A percentile compares a stretch with the other conserved stretches of the same genome.
These are phyloP conservation scores for Leucoraja erinaceus DNA, from an alignment of 2,113 vertebrate species.

Conservation along the genomic window DNA sequence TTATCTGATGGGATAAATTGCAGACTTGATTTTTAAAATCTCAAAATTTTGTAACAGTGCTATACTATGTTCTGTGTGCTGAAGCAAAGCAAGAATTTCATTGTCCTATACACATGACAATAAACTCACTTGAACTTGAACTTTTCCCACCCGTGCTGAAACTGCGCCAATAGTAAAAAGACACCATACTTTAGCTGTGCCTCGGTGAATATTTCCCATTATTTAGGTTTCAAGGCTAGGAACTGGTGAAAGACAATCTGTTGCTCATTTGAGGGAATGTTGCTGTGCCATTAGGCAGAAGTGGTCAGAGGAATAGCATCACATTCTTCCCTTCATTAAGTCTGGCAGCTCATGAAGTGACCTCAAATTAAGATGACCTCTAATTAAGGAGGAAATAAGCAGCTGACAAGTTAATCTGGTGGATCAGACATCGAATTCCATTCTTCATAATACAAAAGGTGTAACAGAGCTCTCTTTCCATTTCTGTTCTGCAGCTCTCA, in stretches of 20 bases:
- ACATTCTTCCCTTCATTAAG: not conserved
- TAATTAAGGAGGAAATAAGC: not conserved
- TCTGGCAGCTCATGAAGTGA: not conserved
- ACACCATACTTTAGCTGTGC: too few species aligned
- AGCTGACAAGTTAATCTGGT: slow-evolving; percentile 7
- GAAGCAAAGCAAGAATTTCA: too few species aligned
- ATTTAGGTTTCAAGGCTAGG: not conserved
- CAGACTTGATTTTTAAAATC: too few species aligned
- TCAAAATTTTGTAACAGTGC: too few species aligned
- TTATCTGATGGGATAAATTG: too few species aligned
- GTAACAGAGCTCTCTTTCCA: not conserved
- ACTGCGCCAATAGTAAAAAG: not conserved
- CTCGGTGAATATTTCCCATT: not conserved
- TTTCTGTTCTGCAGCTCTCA: not conserved
- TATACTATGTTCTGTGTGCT: too few species aligned
- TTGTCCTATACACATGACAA: too few species aligned
- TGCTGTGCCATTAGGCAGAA: not conserved
- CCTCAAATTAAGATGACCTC: not conserved
- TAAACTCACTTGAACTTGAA: too few species aligned
- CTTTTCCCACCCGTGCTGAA: not conserved
- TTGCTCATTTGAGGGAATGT: too few species aligned
- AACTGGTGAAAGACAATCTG: not conserved
- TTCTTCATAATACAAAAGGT: not conserved
- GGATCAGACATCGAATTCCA: not conserved
- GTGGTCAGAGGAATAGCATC: not conserved